These are phyloP conservation scores for Rhinogobius similis DNA, from an alignment of 2,113 vertebrate genomes.

Conservation along the genomic window DNA sequence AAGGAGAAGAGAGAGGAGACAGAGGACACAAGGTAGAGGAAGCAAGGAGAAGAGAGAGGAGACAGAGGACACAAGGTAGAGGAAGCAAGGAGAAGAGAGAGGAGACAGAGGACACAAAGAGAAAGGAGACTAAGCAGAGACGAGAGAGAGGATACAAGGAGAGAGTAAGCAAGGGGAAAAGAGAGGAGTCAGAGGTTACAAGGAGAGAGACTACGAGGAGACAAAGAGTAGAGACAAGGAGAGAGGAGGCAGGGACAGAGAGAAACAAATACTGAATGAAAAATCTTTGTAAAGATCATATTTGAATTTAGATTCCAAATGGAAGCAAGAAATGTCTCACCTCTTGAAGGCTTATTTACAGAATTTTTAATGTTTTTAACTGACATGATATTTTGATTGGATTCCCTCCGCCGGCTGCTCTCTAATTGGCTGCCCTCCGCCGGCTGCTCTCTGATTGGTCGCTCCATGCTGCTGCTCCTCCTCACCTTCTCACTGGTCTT, in stretches of 20 bases:
- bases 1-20: too few relatives aligned
- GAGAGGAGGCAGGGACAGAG: background rate
- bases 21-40: too few relatives aligned
- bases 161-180: too few relatives aligned
- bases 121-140: too few relatives aligned
- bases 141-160: too few relatives aligned
- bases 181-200: too few relatives aligned
- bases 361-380: background rate
- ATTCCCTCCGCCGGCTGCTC: background rate
- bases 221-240: background rate
- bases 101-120: background rate
- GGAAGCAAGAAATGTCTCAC: background rate
- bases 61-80: background rate
- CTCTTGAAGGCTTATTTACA: background rate
- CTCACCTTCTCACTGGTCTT: constrained; percentile 48
- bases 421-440: too few relatives aligned
- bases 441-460: constrained; percentile 14
- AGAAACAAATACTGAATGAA: background rate
- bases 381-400: background rate
- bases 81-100: background rate
- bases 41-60: too few relatives aligned
- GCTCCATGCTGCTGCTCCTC: constrained; percentile 32
- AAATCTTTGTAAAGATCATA: too few relatives aligned
- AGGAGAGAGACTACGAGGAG: background rate
- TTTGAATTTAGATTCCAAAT: too few relatives aligned